Evolutionary conservation across 2,888 invertebrate genomes (phyloP).

Genomic region (Eurytoma californica): DNA sequence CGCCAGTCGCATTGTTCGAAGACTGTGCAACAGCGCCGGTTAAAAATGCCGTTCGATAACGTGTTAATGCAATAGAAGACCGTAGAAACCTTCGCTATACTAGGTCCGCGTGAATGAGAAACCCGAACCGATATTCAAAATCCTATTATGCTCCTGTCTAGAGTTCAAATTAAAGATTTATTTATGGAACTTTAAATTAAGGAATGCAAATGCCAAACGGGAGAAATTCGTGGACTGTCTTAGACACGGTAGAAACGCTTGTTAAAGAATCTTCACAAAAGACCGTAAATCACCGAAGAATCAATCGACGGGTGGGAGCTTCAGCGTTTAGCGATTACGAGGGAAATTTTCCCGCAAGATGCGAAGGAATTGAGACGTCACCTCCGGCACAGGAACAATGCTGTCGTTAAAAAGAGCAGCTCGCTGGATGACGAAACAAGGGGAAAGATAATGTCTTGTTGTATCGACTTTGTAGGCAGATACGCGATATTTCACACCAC

Average conservation of each 20-base stretch:
- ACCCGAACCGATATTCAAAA: not conserved
- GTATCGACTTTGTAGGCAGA: conserved; percentile 43
- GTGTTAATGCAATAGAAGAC: too few relatives aligned
- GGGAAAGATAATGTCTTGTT: conserved; percentile 50
- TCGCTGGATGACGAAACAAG: conserved; percentile 47
- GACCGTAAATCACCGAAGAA: conserved; percentile 52
- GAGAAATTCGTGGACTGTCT: not conserved
- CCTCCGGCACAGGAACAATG: conserved; percentile 64
- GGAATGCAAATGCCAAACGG: conserved; percentile 12
- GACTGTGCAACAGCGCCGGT: not conserved
- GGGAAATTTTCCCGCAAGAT: conserved; percentile 49
- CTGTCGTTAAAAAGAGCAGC: conserved; percentile 66
- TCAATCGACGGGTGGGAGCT: conserved; percentile 58
- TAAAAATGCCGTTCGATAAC: too few relatives aligned
- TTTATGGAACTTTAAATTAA: not conserved
- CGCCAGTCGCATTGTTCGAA: not conserved
- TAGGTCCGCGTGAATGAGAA: not conserved
- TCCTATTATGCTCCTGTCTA: not conserved
- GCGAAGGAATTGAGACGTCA: conserved; percentile 64
- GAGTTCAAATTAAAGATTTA: conserved; percentile 4
- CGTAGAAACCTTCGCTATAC: not conserved
- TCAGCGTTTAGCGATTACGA: conserved; percentile 53
- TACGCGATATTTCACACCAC: conserved; percentile 49
- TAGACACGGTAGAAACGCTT: conserved; percentile 18
- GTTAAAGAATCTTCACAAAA: conserved; percentile 48